Percentiles rank a stretch among this genome's conserved stretches.
phyloP scores from a whole-genome alignment of 23 tunicate species.

The Styela plicata region DNA sequence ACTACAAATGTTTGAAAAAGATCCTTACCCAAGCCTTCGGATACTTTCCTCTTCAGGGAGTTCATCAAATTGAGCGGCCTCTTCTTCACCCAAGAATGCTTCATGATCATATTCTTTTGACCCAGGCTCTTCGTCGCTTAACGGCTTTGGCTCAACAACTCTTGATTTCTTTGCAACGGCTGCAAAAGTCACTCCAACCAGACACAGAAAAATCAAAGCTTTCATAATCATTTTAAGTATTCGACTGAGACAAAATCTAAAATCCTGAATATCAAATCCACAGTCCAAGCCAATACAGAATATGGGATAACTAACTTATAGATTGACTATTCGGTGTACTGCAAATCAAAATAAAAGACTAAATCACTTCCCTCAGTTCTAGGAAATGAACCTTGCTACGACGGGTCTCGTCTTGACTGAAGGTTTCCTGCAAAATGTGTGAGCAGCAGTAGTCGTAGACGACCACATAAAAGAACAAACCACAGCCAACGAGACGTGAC shows the following conservation, averaged over 20 bases:
- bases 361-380: no score
- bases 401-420: no score
- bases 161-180: conserved; percentile 67
- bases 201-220: not conserved
- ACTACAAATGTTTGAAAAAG: no score
- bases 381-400: no score
- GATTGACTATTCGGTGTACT: no score
- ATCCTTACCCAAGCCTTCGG: conserved; percentile 62
- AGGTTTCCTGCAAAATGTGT: not conserved
- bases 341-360: no score
- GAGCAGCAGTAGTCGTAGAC: not conserved
- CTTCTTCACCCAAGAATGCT: conserved; percentile 83
- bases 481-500: not conserved
- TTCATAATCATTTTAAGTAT: not conserved
- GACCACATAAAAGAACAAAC: not conserved
- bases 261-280: no score
- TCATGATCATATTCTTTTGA: conserved; percentile 90
- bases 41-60: conserved; percentile 75
- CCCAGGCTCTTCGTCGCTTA: conserved; percentile 80
- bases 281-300: no score
- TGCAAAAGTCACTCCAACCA: conserved; percentile 1
- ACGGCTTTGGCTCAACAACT: conserved; percentile 43
- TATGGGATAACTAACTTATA: no score
- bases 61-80: conserved; percentile 66
- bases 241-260: no score